A percentile compares a stretch with the other conserved stretches of the same genome.
Evolutionary conservation across 2,797 vertebrate species (phyloP).

Genomic region (Triplophysa bombifrons): DNA sequence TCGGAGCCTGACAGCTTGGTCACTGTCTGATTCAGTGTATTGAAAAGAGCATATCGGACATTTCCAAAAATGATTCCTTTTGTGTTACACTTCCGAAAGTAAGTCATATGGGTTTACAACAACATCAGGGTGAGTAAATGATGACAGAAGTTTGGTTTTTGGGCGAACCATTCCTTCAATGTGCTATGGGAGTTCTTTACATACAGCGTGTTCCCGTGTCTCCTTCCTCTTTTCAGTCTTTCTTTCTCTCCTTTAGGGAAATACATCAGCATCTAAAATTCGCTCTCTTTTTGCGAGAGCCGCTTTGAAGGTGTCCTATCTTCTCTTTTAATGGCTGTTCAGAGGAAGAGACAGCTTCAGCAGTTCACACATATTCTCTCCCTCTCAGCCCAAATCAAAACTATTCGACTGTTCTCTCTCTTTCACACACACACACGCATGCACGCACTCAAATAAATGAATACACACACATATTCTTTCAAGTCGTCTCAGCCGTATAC

Average conservation of each 20-base stretch:
- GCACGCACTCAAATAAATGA: slow-evolving; percentile 62
- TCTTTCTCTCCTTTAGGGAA: slow-evolving; percentile 48
- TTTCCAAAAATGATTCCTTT: slow-evolving; percentile 3
- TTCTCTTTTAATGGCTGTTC: slow-evolving; percentile 52
- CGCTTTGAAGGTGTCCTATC: slow-evolving; percentile 55
- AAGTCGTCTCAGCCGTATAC: slow-evolving; percentile 54
- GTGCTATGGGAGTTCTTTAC: slow-evolving; percentile 28
- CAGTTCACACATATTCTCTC: slow-evolving; percentile 50
- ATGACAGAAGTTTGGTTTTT: slow-evolving; percentile 23
- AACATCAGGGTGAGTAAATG: background rate
- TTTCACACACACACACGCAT: slow-evolving; percentile 51
- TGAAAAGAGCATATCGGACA: background rate
- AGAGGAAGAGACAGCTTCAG: slow-evolving; percentile 48
- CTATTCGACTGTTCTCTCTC: slow-evolving; percentile 31
- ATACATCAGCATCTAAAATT: slow-evolving; percentile 56
- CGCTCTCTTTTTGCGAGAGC: slow-evolving; percentile 49
- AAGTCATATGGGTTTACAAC: slow-evolving; percentile 12
- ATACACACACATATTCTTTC: slow-evolving; percentile 33
- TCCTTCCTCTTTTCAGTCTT: slow-evolving; percentile 30
- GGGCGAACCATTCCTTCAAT: slow-evolving; percentile 19
- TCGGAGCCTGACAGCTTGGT: slow-evolving; percentile 1
- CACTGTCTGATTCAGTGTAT: background rate
- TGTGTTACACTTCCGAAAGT: slow-evolving; percentile 3
- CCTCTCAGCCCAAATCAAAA: slow-evolving; percentile 40
- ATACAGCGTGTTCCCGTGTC: slow-evolving; percentile 40